phyloP scores from a whole-genome alignment of 2,888 invertebrate species.

The Melinopterus prodromus region DNA sequence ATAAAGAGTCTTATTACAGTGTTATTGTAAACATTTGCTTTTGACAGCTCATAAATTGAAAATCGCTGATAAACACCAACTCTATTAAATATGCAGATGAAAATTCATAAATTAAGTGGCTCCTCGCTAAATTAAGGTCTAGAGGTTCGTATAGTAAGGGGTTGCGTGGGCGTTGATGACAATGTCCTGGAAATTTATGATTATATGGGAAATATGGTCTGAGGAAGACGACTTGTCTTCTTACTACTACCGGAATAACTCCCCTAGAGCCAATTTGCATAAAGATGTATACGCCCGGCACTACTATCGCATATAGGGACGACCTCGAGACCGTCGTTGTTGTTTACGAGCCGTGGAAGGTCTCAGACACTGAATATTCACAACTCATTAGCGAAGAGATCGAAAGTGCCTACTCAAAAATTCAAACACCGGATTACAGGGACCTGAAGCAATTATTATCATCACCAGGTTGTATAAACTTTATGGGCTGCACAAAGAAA shows the following conservation, averaged over 20 bases:
- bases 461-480: too few relatives aligned
- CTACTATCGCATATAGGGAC: background rate
- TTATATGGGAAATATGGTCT: conserved; percentile 44
- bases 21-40: too few relatives aligned
- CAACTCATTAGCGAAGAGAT: conserved; percentile 31
- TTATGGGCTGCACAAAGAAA: too few relatives aligned
- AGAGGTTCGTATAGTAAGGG: background rate
- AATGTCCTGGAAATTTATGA: conserved; percentile 41
- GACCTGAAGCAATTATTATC: conserved; percentile 17
- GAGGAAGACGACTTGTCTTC: conserved; percentile 35
- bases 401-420: conserved; percentile 27
- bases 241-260: conserved; percentile 31
- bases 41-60: background rate
- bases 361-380: conserved; percentile 36
- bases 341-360: conserved; percentile 38
- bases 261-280: conserved; percentile 44
- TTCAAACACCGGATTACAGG: background rate
- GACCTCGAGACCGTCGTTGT: conserved; percentile 27
- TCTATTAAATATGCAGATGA: conserved; percentile 19
- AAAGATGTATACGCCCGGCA: conserved; percentile 35
- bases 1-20: too few relatives aligned
- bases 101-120: conserved; percentile 19
- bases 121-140: background rate
- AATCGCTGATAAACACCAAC: background rate
- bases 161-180: conserved; percentile 10